Conservation (phyloP, 2,888 invertebrate genomes). For the Diadromus collaris region DNA sequence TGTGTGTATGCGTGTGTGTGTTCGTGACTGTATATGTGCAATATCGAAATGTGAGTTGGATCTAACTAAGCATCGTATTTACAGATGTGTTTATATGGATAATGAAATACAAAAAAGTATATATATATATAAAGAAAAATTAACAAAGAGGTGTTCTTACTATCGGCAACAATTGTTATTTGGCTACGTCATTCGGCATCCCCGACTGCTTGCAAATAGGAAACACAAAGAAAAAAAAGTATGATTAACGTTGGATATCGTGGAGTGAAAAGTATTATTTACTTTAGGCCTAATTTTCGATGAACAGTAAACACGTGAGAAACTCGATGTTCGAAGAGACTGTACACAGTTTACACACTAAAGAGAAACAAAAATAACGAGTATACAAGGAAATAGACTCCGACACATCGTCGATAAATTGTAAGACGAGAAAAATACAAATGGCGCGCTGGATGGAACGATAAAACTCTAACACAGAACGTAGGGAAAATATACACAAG, state of each 20-base stretch:
- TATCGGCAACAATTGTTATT: slow-evolving; percentile 79
- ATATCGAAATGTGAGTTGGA: slow-evolving; percentile 4
- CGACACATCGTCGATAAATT: slow-evolving; percentile 10
- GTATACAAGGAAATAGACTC: slow-evolving; percentile 1
- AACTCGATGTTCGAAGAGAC: slow-evolving; percentile 1
- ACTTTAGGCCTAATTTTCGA: slow-evolving; percentile 19
- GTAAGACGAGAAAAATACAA: slow-evolving; percentile 3
- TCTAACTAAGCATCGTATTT: slow-evolving; percentile 15
- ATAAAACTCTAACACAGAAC: slow-evolving; percentile 44
- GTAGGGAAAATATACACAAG: slow-evolving; percentile 16
- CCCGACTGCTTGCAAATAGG: slow-evolving; percentile 78
- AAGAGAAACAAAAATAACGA: neutral
- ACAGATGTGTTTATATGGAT: slow-evolving; percentile 43
- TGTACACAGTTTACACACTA: neutral
- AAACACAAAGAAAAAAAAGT: slow-evolving; percentile 57
- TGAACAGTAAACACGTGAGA: neutral
- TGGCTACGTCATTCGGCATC: slow-evolving; percentile 79
- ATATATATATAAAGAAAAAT: slow-evolving; percentile 63
- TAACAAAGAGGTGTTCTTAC: slow-evolving; percentile 76
- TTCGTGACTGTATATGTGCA: slow-evolving; percentile 18
- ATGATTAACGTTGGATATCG: slow-evolving; percentile 47
- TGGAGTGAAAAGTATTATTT: slow-evolving; percentile 29
- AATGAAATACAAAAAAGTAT: slow-evolving; percentile 37
- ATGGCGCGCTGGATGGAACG: slow-evolving; percentile 10
- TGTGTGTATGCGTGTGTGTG: slow-evolving; percentile 17